Conservation (phyloP, 2,113 vertebrate genomes). For the Halcyon senegalensis region DNA sequence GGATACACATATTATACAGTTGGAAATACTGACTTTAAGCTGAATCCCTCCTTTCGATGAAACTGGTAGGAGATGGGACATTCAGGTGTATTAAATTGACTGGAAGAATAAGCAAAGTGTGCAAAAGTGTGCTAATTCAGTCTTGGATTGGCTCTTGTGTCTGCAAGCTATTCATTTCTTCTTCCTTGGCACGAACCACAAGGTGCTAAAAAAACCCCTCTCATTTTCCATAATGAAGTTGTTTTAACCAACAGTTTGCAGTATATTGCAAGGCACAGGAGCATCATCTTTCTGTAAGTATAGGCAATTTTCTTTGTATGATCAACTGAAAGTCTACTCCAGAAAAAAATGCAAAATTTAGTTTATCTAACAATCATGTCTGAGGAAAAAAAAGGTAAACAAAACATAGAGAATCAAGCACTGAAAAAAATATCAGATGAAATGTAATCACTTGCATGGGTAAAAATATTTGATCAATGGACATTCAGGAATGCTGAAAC, state of each 20-base stretch:
- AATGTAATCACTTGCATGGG: background rate
- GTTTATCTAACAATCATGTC: background rate
- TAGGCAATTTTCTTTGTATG: slow-evolving; percentile 6
- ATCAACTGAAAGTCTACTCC: background rate
- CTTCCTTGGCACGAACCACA: background rate
- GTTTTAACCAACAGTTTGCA: background rate
- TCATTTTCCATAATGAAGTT: background rate
- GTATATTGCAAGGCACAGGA: background rate
- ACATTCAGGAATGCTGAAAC: background rate
- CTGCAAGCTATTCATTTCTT: background rate
- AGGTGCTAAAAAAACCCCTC: background rate
- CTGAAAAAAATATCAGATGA: background rate
- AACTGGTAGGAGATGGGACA: background rate
- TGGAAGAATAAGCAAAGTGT: background rate
- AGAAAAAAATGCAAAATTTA: background rate
- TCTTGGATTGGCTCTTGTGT: background rate
- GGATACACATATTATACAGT: background rate
- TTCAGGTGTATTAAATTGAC: background rate
- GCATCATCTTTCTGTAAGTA: background rate
- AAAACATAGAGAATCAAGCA: background rate
- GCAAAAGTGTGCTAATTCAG: background rate
- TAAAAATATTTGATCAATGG: background rate
- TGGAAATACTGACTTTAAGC: background rate
- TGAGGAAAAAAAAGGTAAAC: background rate
- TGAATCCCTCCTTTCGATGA: background rate